Percentiles rank a stretch among this genome's conserved stretches.
Conservation (phyloP, 2,888 invertebrate genomes). For the Macaria notata region DNA sequence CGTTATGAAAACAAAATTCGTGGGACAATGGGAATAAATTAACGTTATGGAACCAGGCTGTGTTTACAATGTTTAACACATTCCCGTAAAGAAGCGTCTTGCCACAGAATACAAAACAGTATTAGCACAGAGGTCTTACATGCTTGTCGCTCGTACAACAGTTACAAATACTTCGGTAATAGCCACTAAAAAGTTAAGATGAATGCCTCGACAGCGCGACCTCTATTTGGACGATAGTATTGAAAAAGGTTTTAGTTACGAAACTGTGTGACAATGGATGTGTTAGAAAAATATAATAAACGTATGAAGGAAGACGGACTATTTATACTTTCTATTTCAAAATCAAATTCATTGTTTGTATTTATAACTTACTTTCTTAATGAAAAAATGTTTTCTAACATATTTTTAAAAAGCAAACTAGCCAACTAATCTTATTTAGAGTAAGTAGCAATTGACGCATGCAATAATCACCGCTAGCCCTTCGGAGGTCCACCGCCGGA, state of each 20-base stretch:
- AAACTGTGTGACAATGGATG: neutral
- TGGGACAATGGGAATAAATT: constrained; percentile 46
- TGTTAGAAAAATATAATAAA: too few species aligned
- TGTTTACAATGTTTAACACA: constrained; percentile 36
- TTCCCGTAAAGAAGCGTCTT: constrained; percentile 19
- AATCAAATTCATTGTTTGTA: too few species aligned
- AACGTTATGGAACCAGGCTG: constrained; percentile 36
- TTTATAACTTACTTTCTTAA: too few species aligned
- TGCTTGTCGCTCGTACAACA: too few species aligned
- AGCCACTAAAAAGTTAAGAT: constrained; percentile 9
- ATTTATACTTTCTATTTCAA: too few species aligned
- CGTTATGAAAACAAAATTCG: constrained; percentile 42
- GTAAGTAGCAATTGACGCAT: neutral
- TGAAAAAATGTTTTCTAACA: too few species aligned
- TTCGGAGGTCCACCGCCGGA: constrained; percentile 2
- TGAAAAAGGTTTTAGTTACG: constrained; percentile 1
- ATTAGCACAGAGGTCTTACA: neutral
- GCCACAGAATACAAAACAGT: constrained; percentile 2
- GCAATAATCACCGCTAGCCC: constrained; percentile 6
- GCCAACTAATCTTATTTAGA: too few species aligned
- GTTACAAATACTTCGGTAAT: neutral
- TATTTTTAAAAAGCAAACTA: too few species aligned
- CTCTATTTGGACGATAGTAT: neutral
- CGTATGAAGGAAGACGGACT: too few species aligned
- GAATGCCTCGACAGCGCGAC: constrained; percentile 1